phyloP scores from a whole-genome alignment of 2,888 invertebrate genomes.

The Chaitophorus viminalis region DNA sequence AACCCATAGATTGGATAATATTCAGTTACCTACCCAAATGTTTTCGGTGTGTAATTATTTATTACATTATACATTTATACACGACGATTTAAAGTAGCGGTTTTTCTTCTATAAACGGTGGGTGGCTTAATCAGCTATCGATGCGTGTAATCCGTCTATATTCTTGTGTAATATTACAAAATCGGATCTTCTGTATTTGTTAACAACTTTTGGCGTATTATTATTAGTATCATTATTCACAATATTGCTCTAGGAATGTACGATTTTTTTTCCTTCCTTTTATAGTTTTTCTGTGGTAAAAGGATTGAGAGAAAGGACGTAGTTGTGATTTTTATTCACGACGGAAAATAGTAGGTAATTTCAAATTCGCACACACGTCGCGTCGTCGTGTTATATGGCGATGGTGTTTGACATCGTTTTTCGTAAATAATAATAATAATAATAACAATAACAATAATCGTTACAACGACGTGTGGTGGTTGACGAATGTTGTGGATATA shows the following conservation, averaged over 20 bases:
- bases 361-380: conserved; percentile 29
- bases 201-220: background rate
- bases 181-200: background rate
- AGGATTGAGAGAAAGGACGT: background rate
- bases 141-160: no score
- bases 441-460: conserved; percentile 46
- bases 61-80: background rate
- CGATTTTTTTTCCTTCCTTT: background rate
- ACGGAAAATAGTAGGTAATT: background rate
- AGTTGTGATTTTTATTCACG: conserved; percentile 22
- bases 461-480: conserved; percentile 41
- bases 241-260: background rate
- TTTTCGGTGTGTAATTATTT: background rate
- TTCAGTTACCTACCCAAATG: background rate
- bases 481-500: conserved; percentile 14
- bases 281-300: background rate
- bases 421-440: conserved; percentile 43
- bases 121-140: background rate
- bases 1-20: conserved; percentile 13
- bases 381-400: background rate
- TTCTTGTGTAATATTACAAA: background rate
- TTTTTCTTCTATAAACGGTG: background rate
- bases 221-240: background rate
- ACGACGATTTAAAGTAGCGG: background rate
- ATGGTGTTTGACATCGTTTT: conserved; percentile 28